phyloP scores from a whole-genome alignment of 1,140 invertebrate genomes.

The Hyposmocoma kahamanoa region DNA sequence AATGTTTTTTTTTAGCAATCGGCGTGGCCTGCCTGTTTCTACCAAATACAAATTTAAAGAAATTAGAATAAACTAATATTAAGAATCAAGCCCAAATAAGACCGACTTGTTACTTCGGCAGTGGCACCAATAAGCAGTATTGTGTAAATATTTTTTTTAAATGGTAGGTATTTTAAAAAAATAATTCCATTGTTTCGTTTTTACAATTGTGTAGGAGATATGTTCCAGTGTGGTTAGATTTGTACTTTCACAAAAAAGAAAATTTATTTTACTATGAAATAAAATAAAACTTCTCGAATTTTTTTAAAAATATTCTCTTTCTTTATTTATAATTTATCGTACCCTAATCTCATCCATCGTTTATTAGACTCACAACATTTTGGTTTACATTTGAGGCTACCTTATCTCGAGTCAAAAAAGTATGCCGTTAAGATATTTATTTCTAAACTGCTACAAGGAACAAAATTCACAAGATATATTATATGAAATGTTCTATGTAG shows the following conservation, averaged over 20 bases:
- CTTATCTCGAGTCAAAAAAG: constrained; percentile 2
- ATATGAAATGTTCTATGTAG: too few relatives aligned
- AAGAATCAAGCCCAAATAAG: too few relatives aligned
- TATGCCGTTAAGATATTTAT: too few relatives aligned
- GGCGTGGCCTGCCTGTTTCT: constrained; percentile 49
- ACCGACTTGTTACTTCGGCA: too few relatives aligned
- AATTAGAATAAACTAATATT: constrained; percentile 59
- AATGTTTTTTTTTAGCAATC: constrained; percentile 53
- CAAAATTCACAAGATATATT: too few relatives aligned
- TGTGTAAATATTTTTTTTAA: neutral
- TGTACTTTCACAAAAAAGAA: neutral
- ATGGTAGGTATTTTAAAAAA: constrained; percentile 5
- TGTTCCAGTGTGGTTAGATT: too few relatives aligned
- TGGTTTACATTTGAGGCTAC: neutral
- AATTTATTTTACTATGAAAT: constrained; percentile 2
- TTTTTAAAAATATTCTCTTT: constrained; percentile 67
- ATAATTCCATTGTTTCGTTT: too few relatives aligned
- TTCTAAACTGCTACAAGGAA: too few relatives aligned
- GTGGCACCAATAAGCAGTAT: too few relatives aligned
- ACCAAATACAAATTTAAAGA: constrained; percentile 64
- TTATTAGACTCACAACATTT: constrained; percentile 38
- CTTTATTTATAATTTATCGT: constrained; percentile 66
- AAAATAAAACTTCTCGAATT: constrained; percentile 37
- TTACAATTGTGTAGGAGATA: too few relatives aligned
- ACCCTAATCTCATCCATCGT: constrained; percentile 57